Evolutionary conservation across 1,140 invertebrate species (phyloP).

Genomic region (Microplitis demolitor): DNA sequence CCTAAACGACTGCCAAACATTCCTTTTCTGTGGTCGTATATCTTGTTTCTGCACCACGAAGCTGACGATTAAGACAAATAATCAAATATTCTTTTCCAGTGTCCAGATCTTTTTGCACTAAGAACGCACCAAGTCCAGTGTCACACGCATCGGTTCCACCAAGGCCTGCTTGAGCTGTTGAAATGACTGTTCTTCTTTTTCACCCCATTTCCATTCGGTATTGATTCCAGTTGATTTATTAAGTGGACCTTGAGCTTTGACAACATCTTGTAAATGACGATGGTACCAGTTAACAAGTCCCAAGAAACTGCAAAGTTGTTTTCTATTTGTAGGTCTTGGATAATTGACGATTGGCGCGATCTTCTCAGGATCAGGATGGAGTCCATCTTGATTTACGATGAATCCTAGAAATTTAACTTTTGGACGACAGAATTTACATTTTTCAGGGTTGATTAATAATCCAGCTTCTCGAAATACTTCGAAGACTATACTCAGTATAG

Average conservation of each 20-base stretch:
- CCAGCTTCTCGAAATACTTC: no score
- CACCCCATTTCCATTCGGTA: background rate
- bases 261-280: background rate
- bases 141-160: background rate
- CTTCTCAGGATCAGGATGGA: background rate
- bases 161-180: background rate
- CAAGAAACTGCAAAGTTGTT: background rate
- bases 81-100: no score
- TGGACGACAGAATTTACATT: no score
- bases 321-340: background rate
- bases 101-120: background rate
- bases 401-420: slow-evolving; percentile 8
- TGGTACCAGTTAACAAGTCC: background rate
- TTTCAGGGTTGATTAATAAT: no score
- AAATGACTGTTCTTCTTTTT: background rate
- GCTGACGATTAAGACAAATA: no score
- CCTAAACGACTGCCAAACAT: background rate
- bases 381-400: background rate
- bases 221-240: background rate
- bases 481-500: no score
- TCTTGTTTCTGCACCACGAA: no score
- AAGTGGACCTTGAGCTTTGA: background rate
- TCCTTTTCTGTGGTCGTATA: background rate
- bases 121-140: background rate
- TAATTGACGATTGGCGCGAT: background rate